Evolutionary conservation across 2,888 invertebrate species (phyloP), one percentile per base, ranked within the genome.

Genomic region (Eilema depressum): DNA sequence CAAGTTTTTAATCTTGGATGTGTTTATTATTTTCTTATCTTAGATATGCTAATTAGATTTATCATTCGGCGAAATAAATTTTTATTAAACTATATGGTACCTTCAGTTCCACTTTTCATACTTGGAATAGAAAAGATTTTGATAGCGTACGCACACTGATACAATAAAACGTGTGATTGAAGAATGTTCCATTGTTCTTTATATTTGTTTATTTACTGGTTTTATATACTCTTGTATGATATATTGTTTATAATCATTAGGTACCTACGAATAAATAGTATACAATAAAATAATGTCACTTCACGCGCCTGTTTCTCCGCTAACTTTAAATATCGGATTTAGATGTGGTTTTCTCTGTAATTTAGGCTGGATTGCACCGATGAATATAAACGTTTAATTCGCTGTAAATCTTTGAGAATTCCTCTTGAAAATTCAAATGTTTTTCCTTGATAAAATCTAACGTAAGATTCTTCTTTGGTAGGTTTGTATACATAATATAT

Each of bases 1-100:
- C 83, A 73, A 74, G 68, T 69, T 70, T 66, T 77, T 66, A 73
- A 75, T 75, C 66, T 72, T 68, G 57, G 73, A 69, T 63, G 66
- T 66, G 67, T 74, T 75, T 74, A 77, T 81, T 77, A 70, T 69
- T 75, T 71, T 47, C 33, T 56, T 66, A 56, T 66, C 23, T 56
- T 61, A 47, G 61, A 61, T 26, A 62, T 11, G 11, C n/a, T 28
- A 61, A 56, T 62, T 25, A 33, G 25, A 66, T 69, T 30, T 61
- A 33, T 37, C 28, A n/a, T 30, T 17, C 25, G 23, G 37, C 10
- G 33, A 25, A 47, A 26, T 17, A 25, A 26, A 37, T 41, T 60
- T 28, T 65, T 65, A 5, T 28, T n/a, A 20, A 33, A 56, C 56
- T 56, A 10, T 30, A 28, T 30, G 71, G 41, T 47, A 20, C 20